Evolutionary conservation across 1,140 invertebrate genomes (phyloP).

Genomic region (Hyphantria cunea): DNA sequence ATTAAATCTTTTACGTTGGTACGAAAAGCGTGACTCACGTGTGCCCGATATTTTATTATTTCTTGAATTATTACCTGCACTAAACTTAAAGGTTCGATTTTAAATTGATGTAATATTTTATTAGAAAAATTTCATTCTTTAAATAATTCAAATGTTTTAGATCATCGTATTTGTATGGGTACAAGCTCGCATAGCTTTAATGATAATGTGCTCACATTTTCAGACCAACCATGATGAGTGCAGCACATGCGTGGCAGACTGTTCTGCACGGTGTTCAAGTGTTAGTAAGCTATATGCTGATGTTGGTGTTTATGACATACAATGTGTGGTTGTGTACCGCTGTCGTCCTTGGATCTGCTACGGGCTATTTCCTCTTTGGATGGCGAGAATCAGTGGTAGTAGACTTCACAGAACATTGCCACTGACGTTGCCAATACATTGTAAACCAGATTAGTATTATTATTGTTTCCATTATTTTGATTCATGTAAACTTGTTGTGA

Average conservation of each 20-base stretch:
- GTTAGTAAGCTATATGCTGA: constrained; percentile 94
- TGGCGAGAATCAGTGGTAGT: constrained; percentile 96
- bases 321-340: constrained; percentile 96
- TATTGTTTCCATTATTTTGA: constrained; percentile 37
- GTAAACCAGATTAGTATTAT: constrained; percentile 56
- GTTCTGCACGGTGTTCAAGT: constrained; percentile 93
- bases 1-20: too few relatives aligned
- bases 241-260: constrained; percentile 93
- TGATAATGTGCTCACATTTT: constrained; percentile 43
- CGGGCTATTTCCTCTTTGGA: constrained; percentile 97
- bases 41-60: too few relatives aligned
- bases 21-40: too few relatives aligned
- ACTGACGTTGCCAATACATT: constrained; percentile 81
- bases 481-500: constrained; percentile 58
- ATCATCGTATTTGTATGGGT: too few relatives aligned
- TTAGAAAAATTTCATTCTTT: too few relatives aligned
- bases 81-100: too few relatives aligned
- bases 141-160: too few relatives aligned
- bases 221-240: constrained; percentile 91
- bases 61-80: too few relatives aligned
- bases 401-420: constrained; percentile 97
- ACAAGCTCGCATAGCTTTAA: too few relatives aligned
- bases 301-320: constrained; percentile 99
- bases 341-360: constrained; percentile 93
- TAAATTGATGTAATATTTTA: too few relatives aligned